phyloP scores from a whole-genome alignment of 2,797 vertebrate species.

The Mormyrus hasselquistii region DNA sequence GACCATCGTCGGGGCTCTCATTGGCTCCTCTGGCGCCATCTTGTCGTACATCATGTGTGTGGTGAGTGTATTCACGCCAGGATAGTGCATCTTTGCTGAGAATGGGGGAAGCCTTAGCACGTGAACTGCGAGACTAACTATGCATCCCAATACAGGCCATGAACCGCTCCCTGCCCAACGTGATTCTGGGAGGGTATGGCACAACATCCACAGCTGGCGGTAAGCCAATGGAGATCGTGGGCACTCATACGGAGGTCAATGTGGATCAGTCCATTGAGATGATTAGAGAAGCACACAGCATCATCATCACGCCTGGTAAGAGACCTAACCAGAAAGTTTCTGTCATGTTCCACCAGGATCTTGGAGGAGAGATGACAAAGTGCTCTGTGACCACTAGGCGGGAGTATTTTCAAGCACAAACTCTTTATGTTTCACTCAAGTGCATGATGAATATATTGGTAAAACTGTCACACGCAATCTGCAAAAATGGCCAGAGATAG shows the following conservation, averaged over 20 bases:
- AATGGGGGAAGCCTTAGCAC: neutral
- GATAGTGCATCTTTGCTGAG: neutral
- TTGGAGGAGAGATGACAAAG: slow-evolving; percentile 8
- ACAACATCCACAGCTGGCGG: slow-evolving; percentile 60
- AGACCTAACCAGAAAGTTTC: neutral
- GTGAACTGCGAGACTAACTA: neutral
- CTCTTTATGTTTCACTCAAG: neutral
- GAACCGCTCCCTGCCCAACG: slow-evolving; percentile 69
- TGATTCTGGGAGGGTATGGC: slow-evolving; percentile 64
- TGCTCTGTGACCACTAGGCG: slow-evolving; percentile 11
- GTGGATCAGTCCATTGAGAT: slow-evolving; percentile 65
- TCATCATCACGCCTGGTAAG: slow-evolving; percentile 67
- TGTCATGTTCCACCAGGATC: neutral
- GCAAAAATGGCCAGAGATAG: neutral
- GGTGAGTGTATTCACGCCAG: slow-evolving; percentile 46
- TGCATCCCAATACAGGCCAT: slow-evolving; percentile 48
- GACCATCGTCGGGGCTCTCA: slow-evolving; percentile 66
- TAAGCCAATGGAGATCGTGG: slow-evolving; percentile 67
- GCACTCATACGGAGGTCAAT: slow-evolving; percentile 65
- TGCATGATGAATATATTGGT: neutral
- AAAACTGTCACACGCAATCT: neutral
- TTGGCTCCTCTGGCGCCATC: slow-evolving; percentile 67
- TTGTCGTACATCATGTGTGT: slow-evolving; percentile 71
- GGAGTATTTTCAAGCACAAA: neutral
- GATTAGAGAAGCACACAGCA: slow-evolving; percentile 63